phyloP scores from a whole-genome alignment of 2,113 vertebrate species.

The Copsychus sechellarum region DNA sequence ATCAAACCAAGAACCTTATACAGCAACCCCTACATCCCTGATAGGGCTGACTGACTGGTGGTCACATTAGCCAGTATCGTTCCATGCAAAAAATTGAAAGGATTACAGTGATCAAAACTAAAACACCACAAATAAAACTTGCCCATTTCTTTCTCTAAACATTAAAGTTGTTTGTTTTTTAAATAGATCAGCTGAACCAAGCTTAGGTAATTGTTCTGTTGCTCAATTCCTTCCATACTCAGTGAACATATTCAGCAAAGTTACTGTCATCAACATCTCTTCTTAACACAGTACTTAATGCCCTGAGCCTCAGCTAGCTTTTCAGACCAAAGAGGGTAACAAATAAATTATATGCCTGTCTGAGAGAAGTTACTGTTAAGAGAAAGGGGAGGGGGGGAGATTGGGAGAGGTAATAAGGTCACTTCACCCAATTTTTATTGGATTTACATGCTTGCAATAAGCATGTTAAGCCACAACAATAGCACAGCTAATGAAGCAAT shows the following conservation, averaged over 20 bases:
- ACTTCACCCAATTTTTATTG: neutral
- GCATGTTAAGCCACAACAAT: neutral
- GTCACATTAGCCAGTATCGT: neutral
- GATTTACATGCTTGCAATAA: neutral
- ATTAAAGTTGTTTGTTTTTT: neutral
- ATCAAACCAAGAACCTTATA: neutral
- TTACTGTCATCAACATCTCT: neutral
- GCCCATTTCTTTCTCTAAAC: neutral
- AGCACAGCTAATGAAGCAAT: neutral
- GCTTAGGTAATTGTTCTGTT: neutral
- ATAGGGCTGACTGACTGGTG: neutral
- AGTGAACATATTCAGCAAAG: neutral
- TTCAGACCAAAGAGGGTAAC: neutral
- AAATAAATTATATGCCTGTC: neutral
- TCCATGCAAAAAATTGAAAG: neutral
- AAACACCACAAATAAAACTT: neutral
- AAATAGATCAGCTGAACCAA: neutral
- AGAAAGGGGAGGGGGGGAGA: neutral
- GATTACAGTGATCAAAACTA: neutral
- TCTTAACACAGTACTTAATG: neutral
- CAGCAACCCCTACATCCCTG: neutral
- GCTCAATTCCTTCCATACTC: neutral
- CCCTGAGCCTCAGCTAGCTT: neutral
- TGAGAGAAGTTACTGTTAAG: neutral
- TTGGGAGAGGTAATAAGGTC: neutral